Evolutionary conservation across 2,888 invertebrate genomes (phyloP).

Genomic region (Chorisops tibialis): DNA sequence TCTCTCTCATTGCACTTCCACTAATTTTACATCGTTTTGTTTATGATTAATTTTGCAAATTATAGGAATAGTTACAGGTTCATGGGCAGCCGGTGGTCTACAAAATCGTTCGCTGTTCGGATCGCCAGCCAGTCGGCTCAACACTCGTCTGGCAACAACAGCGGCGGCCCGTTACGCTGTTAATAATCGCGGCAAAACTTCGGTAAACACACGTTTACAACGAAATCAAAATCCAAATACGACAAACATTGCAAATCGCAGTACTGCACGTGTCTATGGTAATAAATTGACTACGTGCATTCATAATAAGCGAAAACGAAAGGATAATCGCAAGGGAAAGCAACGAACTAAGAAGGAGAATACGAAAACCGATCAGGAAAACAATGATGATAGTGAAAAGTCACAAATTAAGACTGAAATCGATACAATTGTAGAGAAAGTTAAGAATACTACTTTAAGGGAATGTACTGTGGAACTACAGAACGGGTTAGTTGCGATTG

Average conservation of each 20-base stretch:
- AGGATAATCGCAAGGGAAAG: slow-evolving; percentile 29
- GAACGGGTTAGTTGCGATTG: slow-evolving; percentile 36
- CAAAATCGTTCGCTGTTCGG: slow-evolving; percentile 36
- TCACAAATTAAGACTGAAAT: slow-evolving; percentile 34
- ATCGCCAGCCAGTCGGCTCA: slow-evolving; percentile 36
- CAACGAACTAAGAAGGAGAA: slow-evolving; percentile 1
- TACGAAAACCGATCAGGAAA: slow-evolving; percentile 21
- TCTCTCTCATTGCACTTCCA: background rate
- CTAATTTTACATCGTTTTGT: slow-evolving; percentile 30
- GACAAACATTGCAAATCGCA: slow-evolving; percentile 31
- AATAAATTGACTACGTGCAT: slow-evolving; percentile 35
- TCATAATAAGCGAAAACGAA: slow-evolving; percentile 33
- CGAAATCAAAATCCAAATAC: slow-evolving; percentile 33
- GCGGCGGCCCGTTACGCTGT: slow-evolving; percentile 11
- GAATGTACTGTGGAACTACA: slow-evolving; percentile 35
- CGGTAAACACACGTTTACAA: slow-evolving; percentile 34
- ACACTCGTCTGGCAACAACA: slow-evolving; percentile 33
- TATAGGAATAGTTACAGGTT: slow-evolving; percentile 43
- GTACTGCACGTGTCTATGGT: slow-evolving; percentile 33
- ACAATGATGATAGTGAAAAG: slow-evolving; percentile 7
- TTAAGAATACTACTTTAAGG: slow-evolving; percentile 27
- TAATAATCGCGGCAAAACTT: slow-evolving; percentile 30
- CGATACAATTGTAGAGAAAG: slow-evolving; percentile 29
- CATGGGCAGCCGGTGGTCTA: slow-evolving; percentile 38
- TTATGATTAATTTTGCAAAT: slow-evolving; percentile 39